Base-by-base conservation (phyloP, 2,888 invertebrate genomes). In the Phymatocera aterrima region DNA sequence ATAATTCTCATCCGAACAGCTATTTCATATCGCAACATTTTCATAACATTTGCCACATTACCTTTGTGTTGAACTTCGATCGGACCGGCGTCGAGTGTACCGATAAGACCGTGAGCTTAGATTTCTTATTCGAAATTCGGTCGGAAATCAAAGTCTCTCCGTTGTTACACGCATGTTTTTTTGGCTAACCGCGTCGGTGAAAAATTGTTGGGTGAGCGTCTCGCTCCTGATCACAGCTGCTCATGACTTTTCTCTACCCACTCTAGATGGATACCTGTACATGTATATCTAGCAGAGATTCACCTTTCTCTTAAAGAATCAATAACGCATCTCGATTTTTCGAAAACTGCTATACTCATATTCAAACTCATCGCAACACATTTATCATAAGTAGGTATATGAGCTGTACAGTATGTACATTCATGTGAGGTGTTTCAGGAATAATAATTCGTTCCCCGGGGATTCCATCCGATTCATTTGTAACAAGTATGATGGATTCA, bases 401-500 rank as follows among this genome's bases (percentile, higher is more conserved):
- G 21, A 28, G 10, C 24, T 57, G 15, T 68, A 15, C n/a, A 24
- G 4, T 46, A 68, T 68, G 18, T 64, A 68, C 46, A 68, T 68
- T 34, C 72, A 48, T n/a, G 34, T 48, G 31, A 48, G 40, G 34
- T 51, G 51, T 72, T 21, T n/a, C n/a, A 21, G 68, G 43, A 68
- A 68, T 68, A 68, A 68, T 64, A 68, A 77, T 77, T 65, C 78
- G 70, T 78, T 77, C 72, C 51, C 72, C 72, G 72, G 72, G 72
- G 72, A 72, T 72, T 72, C 72, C 51, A 51, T 51, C 72, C 34
- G 34, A 72, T 72, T 78, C 72, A 78, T 78, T 72, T 57, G 72
- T 79, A 78, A 79, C 77, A 80, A 81, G 80, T 81, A 82, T 83
- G 83, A 83, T 83, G 82, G 82, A 83, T 83, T 82, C 81, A 82